Conservation (phyloP, 2,113 vertebrate genomes). For the Turdus rufiventris region DNA sequence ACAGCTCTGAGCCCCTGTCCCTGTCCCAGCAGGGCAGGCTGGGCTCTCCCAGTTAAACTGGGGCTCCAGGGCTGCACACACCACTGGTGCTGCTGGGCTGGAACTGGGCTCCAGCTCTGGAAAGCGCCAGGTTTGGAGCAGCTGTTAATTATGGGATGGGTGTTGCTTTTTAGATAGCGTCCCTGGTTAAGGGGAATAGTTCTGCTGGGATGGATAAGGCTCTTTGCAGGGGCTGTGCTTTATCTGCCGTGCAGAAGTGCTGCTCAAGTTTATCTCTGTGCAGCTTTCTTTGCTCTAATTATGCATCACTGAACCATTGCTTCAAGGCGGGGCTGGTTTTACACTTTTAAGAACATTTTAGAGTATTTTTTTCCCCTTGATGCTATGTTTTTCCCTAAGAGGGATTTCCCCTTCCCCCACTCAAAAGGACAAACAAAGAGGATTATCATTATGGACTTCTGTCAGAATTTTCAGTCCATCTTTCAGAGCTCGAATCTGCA, state of each 20-base stretch:
- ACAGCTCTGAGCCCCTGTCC: background rate
- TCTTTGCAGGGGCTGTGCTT: background rate
- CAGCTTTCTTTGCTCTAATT: background rate
- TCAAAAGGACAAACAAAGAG: background rate
- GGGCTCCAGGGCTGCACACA: background rate
- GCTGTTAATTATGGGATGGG: background rate
- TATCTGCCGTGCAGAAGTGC: background rate
- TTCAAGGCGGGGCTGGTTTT: background rate
- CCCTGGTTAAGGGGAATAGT: background rate
- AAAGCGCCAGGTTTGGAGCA: background rate
- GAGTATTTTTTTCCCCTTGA: background rate
- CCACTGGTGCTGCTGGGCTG: background rate
- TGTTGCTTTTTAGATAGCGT: slow-evolving; percentile 20
- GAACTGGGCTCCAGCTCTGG: background rate
- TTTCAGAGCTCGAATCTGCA: background rate
- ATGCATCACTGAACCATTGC: background rate
- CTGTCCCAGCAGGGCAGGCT: background rate
- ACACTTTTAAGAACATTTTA: background rate
- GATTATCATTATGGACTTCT: background rate
- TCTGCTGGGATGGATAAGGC: slow-evolving; percentile 48
- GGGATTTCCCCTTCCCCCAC: background rate
- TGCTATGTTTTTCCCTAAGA: background rate
- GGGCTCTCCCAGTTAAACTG: background rate
- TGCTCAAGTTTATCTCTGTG: background rate
- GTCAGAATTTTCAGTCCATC: background rate